Evolutionary conservation across 2,113 vertebrate genomes (phyloP).

Genomic region (Recurvirostra avosetta): DNA sequence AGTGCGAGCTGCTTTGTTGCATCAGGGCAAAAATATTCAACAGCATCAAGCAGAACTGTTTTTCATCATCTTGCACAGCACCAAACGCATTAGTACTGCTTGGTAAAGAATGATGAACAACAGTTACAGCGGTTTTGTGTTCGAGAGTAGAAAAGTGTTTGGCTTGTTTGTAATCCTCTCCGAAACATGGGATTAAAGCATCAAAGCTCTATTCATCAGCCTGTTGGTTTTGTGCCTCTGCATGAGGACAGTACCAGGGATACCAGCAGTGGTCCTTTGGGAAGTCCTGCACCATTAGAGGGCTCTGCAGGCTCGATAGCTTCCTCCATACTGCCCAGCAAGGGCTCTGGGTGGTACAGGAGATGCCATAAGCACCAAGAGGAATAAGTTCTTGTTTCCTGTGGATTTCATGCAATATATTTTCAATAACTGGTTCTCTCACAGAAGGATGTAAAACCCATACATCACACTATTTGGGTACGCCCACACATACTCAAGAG

Average conservation of each 20-base stretch:
- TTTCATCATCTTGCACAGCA: neutral
- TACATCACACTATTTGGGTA: neutral
- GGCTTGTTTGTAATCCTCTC: neutral
- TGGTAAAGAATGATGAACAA: neutral
- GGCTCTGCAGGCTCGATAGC: neutral
- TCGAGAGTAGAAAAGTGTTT: neutral
- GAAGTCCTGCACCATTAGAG: neutral
- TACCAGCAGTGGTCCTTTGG: neutral
- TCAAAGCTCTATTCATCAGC: neutral
- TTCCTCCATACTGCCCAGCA: neutral
- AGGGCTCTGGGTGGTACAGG: neutral
- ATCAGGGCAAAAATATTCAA: neutral
- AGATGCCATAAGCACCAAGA: neutral
- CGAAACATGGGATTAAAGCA: neutral
- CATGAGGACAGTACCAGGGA: neutral
- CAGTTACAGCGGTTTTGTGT: neutral
- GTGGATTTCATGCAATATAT: neutral
- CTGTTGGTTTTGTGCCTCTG: neutral
- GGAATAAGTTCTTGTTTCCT: neutral
- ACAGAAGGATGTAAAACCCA: neutral
- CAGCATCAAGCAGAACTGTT: neutral
- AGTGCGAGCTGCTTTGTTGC: neutral
- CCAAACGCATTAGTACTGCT: fast-evolving
- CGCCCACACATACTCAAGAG: neutral
- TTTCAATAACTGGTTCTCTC: neutral